Evolutionary conservation across 2,113 vertebrate genomes (phyloP).

Genomic region (Irena cyanogastra): DNA sequence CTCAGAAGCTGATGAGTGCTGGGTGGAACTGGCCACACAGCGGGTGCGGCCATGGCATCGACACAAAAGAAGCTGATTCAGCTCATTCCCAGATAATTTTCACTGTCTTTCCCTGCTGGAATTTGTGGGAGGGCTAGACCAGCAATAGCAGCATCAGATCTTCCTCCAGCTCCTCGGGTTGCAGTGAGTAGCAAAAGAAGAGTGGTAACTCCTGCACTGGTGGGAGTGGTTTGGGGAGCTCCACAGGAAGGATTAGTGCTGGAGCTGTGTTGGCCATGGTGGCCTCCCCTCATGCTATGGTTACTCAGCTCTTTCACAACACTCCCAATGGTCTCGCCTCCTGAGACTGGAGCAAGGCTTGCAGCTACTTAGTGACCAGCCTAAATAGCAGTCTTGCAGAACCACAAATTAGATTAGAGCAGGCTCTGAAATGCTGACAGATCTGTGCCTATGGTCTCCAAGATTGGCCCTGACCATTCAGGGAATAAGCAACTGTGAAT

Average conservation of each 20-base stretch:
- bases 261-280: not conserved
- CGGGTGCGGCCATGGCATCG: not conserved
- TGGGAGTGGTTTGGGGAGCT: conserved; percentile 37
- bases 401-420: not conserved
- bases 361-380: not conserved
- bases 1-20: conserved; percentile 11
- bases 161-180: not conserved
- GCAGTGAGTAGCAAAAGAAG: not conserved
- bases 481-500: not conserved
- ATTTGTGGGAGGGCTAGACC: conserved; percentile 34
- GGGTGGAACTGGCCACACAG: conserved; percentile 44
- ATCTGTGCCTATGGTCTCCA: not conserved
- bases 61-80: conserved; percentile 56
- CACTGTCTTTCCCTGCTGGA: conserved; percentile 47
- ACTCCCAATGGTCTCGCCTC: not conserved
- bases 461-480: not conserved
- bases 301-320: conserved; percentile 46
- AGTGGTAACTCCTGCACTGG: not conserved
- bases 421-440: not conserved
- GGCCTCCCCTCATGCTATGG: not conserved
- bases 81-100: conserved; percentile 61
- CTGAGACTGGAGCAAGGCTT: not conserved
- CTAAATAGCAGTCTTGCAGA: not conserved
- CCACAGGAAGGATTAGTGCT: not conserved
- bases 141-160: conserved; percentile 8